phyloP scores from a whole-genome alignment of 2,888 invertebrate genomes.

The Lymantria dispar region DNA sequence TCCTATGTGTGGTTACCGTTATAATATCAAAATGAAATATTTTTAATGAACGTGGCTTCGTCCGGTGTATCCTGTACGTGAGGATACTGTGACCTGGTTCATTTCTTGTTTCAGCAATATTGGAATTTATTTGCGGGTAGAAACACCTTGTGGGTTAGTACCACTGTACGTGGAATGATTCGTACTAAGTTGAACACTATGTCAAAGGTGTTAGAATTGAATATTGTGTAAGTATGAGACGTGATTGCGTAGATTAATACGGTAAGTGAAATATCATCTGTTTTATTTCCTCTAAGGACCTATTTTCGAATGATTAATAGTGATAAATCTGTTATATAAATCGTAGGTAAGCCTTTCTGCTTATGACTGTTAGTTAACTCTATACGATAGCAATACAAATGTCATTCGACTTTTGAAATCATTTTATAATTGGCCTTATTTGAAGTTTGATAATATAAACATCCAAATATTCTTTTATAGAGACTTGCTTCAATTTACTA shows the following conservation, averaged over 20 bases:
- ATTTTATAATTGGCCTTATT: no score
- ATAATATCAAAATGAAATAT: conserved; percentile 41
- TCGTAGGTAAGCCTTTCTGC: no score
- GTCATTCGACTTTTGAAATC: no score
- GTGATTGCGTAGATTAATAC: neutral
- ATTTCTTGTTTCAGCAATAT: conserved; percentile 30
- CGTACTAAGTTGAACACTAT: neutral
- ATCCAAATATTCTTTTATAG: no score
- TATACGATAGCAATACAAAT: no score
- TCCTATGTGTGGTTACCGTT: conserved; percentile 20
- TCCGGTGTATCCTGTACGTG: conserved; percentile 21
- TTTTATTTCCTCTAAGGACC: no score
- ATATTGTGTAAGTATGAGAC: neutral
- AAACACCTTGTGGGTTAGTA: conserved; percentile 2
- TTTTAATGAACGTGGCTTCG: conserved; percentile 36
- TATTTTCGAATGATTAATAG: no score
- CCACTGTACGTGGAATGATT: neutral
- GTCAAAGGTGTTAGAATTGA: neutral
- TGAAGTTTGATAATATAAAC: no score
- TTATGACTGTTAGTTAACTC: no score
- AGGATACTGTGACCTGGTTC: conserved; percentile 26
- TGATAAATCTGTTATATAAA: neutral
- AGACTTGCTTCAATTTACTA: no score
- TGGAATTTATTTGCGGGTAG: conserved; percentile 14
- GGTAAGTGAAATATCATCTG: no score